Evolutionary conservation across 2,113 vertebrate species (phyloP), one percentile per base, ranked within the genome.

Genomic region (Rhodinocichla rosea): DNA sequence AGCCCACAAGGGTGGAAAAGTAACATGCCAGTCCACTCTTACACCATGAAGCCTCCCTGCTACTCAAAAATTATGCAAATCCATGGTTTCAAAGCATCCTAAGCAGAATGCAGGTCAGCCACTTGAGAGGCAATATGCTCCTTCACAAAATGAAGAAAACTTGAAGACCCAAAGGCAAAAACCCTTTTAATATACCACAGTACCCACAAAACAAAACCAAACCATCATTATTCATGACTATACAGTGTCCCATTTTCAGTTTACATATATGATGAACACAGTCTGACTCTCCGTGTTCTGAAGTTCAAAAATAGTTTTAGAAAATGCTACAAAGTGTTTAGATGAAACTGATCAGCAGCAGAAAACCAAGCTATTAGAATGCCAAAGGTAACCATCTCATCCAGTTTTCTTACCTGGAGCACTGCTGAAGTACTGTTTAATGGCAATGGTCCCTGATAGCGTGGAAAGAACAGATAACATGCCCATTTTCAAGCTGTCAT

Each of bases 401-500:
- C 49, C 26, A 56, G 33, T 47, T 42, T n/a, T 81, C 94, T 94
- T 97, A 99, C 99, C 99, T 98, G 98, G 96, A 75, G 94, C 83
- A 52, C 96, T 91, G 95, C 94, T 98, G 95, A 99, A 99, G 97
- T 99, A 99, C 89, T 99, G 99, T 80, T 99, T 99, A 96, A 99
- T 98, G 57, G 99, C 99, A 14, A 99, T 99, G 57, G 99, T 99
- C 74, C 98, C 99, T 1, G 99, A 99, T 26, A 99, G 98, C 0
- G 98, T 98, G 62, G 99, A 99, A 50, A 99, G 99, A 45, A 99
- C 99, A 10, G 99, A 98, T 11, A 99, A 77, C 98, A 99, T 99
- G n/a, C 99, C 99, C 74, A 99, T 98, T 87, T 99, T 99, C 93
- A 99, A 95, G 92, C 98, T 99, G 98, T 98, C 98, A 45, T 99